Base-by-base conservation (phyloP, 2,888 invertebrate species). In the Hemaris fuciformis region DNA sequence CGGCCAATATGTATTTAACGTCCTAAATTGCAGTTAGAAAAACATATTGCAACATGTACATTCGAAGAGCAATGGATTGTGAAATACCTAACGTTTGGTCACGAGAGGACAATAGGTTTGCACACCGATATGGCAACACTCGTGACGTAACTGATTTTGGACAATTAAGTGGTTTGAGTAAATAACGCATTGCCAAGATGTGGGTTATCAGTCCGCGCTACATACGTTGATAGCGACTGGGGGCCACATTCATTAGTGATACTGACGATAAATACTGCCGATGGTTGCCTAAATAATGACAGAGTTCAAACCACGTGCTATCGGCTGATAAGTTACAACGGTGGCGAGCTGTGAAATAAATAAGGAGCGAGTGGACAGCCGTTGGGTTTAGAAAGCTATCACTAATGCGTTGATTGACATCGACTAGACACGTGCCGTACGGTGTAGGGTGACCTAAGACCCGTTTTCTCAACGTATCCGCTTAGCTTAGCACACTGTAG, bases 391-490 rank as follows among this genome's bases (percentile, higher is more conserved):
- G 81, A 82, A 83, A 81, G 81, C 72, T 77, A 77, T 78, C 70
- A 71, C 71, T 65, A 73, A 73, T 72, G 73, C 74, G 79, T 74
- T 75, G 73, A 74, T 81, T 83, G 86, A 87, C 87, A 85, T 84
- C 83, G 84, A 81, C 76, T 69, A 71, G 75, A 77, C 86, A 83
- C 81, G 80, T 79, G 81, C 75, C 85, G 82, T 81, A 81, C 78
- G 82, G 75, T 75, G 75, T 77, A 78, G 77, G 71, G 71, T 79
- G 83, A 85, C 85, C 85, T 83, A 80, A 80, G 85, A 84, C 84
- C 85, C 73, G 72, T 75, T 79, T 77, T 74, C 75, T 69, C 70
- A 74, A 68, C 68, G 68, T 72, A 81, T 81, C 84, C 81, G 79
- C 75, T 62, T 69, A 64, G 67, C 64, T 68, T 68, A 66, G 68